Conservation (phyloP, 2,797 vertebrate species). For the Gorsachius magnificus region DNA sequence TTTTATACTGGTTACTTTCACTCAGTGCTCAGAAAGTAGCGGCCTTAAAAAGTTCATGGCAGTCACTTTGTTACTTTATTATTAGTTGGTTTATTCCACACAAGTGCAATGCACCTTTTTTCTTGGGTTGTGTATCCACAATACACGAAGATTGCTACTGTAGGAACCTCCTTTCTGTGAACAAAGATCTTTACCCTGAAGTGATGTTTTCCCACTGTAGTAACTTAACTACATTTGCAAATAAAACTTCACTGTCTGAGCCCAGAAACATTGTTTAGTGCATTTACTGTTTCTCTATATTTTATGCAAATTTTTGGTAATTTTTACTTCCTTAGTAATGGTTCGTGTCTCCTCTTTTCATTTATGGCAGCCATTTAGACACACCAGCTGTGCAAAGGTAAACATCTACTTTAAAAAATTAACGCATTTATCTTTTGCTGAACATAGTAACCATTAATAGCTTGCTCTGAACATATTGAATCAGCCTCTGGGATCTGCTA, state of each 20-base stretch:
- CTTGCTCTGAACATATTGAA: background rate
- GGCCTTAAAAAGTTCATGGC: background rate
- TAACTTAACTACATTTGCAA: conserved; percentile 16
- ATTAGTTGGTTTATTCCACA: background rate
- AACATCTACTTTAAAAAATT: background rate
- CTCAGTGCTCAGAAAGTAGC: background rate
- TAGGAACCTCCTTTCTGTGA: conserved; percentile 12
- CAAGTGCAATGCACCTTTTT: background rate
- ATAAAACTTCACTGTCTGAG: conserved; percentile 26
- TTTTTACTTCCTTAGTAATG: background rate
- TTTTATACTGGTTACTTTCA: background rate
- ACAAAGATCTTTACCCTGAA: conserved; percentile 20
- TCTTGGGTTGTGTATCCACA: background rate
- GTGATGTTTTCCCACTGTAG: conserved; percentile 2
- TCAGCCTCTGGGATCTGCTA: background rate
- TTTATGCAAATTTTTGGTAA: background rate
- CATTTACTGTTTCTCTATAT: background rate
- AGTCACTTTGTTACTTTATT: background rate
- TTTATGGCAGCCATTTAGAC: background rate
- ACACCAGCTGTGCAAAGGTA: background rate
- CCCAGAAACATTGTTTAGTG: background rate
- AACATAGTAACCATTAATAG: background rate
- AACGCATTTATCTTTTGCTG: conserved; percentile 23
- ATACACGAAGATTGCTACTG: background rate
- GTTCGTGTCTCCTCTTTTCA: background rate